Base-by-base conservation (phyloP, 2,797 vertebrate species). In the Nannoperca australis region DNA sequence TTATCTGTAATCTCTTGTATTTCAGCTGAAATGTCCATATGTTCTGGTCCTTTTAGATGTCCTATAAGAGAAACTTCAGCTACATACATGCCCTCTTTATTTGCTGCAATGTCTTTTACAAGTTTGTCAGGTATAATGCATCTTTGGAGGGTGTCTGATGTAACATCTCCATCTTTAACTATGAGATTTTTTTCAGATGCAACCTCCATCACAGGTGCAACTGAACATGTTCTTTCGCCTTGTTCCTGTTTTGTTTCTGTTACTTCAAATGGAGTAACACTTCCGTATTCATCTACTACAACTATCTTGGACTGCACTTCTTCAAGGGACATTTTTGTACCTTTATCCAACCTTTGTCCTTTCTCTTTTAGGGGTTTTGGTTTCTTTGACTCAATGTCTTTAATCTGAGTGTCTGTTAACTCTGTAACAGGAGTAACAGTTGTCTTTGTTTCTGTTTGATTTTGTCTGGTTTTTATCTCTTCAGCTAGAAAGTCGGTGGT, bases 151-250 rank as follows among this genome's bases (percentile, higher is more conserved):
- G 44, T 9, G 3, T 70, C 63, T 7, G 62, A 36, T 62, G 74
- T 56, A 9, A 72, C 44, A 11, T 78, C 32, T 73, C 40, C 69
- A 2, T 87, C 77, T 84, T 62, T 51, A 10, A 70, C 20, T 1
- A 61, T 8, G 1, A 64, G 6, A 38, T 54, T 11, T 61, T 50
- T 76, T 59, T 80, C 45, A 38, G 81, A 61, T 30, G 70, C 34
- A 15, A 75, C n/a, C 6, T 69, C 72, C 85, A 78, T 85, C 27
- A 76, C 65, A 51, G 84, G 45, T 14, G 70, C 65, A 10, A 47
- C 18, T 47, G 76, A 81, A 50, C n/a, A 0, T 0, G 11, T 42
- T 50, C n/a, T 78, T 54, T 60, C 7, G 0, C 22, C 20, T 17
- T 82, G 44, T 61, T 71, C 79, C 14, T 49, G 63, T 67, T 73